Conservation (phyloP, 1,140 invertebrate genomes). For the Zaprionus kolodkinae region DNA sequence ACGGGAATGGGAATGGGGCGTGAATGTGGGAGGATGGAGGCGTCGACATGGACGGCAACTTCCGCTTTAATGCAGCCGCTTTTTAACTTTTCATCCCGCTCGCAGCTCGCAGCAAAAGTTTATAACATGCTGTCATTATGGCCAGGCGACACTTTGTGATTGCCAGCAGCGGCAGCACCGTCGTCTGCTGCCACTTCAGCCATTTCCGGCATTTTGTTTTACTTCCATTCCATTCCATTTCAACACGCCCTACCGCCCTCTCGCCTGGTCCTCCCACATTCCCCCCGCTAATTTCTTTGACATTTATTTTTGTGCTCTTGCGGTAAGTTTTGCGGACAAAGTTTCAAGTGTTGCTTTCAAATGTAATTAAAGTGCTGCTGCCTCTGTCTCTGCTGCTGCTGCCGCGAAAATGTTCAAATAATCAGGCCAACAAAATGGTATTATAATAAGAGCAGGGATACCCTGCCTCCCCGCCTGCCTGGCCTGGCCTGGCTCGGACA, state of each 20-base stretch:
- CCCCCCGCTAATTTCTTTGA: conserved; percentile 63
- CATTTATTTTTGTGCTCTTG: conserved; percentile 76
- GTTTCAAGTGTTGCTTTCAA: conserved; percentile 81
- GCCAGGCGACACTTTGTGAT: conserved; percentile 71
- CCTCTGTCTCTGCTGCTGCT: conserved; percentile 19
- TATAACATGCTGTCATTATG: conserved; percentile 78
- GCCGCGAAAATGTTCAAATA: conserved; percentile 54
- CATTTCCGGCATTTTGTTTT: conserved; percentile 53
- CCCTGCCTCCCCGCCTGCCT: too few relatives aligned
- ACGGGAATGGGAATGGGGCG: neutral
- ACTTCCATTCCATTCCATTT: neutral
- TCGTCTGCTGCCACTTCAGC: conserved; percentile 47
- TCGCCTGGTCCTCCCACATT: conserved; percentile 1
- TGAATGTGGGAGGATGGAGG: neutral
- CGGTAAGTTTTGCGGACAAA: conserved; percentile 74
- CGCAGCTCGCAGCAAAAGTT: conserved; percentile 44
- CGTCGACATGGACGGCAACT: conserved; percentile 35
- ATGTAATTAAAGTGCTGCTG: conserved; percentile 75
- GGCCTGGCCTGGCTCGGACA: neutral
- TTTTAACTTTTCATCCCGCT: conserved; percentile 65
- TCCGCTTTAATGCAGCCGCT: conserved; percentile 51
- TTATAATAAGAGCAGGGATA: conserved; percentile 11
- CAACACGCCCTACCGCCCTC: neutral
- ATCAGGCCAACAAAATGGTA: conserved; percentile 53
- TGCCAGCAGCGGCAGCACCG: neutral